These are phyloP conservation scores for Furnarius figulus DNA, from an alignment of 2,113 vertebrate species.

Conservation along the genomic window DNA sequence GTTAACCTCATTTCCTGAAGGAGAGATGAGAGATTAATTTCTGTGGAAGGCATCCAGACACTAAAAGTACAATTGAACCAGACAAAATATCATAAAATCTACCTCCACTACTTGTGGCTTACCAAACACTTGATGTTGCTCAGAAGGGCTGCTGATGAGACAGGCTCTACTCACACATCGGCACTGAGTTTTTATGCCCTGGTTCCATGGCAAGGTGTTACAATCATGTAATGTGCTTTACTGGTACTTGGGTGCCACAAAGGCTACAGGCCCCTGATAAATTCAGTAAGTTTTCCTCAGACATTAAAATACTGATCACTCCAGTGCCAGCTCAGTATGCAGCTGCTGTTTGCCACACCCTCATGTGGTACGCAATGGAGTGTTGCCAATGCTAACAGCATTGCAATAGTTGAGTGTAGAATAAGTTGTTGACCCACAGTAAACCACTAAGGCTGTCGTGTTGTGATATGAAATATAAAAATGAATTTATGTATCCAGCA, in stretches of 20 bases:
- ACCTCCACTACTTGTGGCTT: neutral
- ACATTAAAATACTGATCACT: neutral
- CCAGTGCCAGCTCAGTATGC: neutral
- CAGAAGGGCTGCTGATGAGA: neutral
- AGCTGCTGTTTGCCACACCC: neutral
- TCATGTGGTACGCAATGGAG: rapidly evolving
- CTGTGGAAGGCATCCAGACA: conserved; percentile 12
- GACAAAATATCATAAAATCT: conserved; percentile 25
- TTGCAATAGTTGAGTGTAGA: neutral
- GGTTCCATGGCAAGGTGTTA: neutral
- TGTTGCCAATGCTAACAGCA: neutral
- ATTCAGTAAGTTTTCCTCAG: neutral
- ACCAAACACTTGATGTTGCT: neutral
- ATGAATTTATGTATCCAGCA: neutral
- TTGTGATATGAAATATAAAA: neutral
- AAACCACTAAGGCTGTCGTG: neutral
- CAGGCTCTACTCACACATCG: neutral
- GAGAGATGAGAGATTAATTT: conserved; percentile 28
- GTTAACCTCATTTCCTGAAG: conserved; percentile 33
- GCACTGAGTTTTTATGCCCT: neutral
- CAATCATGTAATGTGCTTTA: neutral
- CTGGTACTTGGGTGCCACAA: neutral
- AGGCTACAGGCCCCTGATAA: neutral
- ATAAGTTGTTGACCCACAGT: neutral
- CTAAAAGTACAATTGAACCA: neutral